Percentiles rank a stretch among this genome's conserved stretches.
These are phyloP conservation scores for Lepidurus couesii DNA, from an alignment of 1,140 invertebrate genomes.

Conservation along the genomic window DNA sequence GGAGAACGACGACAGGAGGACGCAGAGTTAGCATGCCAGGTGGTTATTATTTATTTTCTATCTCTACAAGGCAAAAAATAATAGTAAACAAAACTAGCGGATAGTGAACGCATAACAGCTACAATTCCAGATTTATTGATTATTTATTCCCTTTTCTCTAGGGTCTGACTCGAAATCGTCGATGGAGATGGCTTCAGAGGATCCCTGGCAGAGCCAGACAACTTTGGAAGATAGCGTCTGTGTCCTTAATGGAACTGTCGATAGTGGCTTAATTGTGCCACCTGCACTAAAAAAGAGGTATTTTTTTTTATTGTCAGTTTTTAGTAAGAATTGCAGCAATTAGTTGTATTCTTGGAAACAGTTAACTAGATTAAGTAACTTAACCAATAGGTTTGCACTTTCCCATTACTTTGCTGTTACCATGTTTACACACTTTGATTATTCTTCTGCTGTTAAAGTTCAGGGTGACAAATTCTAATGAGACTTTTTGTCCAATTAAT, in stretches of 20 bases:
- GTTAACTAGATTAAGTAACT: too few species aligned
- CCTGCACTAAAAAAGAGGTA: background rate
- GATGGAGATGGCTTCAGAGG: constrained; percentile 45
- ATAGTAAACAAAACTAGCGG: too few species aligned
- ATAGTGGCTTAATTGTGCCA: background rate
- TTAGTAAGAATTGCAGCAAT: background rate
- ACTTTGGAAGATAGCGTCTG: background rate
- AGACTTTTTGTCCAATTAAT: background rate
- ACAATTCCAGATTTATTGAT: background rate
- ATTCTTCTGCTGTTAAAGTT: background rate
- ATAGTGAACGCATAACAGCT: too few species aligned
- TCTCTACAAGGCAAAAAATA: background rate
- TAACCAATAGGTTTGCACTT: too few species aligned
- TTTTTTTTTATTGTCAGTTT: background rate
- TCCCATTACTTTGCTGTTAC: too few species aligned
- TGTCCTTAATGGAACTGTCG: constrained; percentile 4
- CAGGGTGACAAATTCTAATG: background rate
- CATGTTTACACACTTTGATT: too few species aligned
- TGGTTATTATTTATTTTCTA: background rate
- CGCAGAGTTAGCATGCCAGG: background rate
- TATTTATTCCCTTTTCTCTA: background rate
- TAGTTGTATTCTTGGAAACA: too few species aligned
- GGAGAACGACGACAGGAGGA: background rate
- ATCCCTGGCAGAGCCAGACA: constrained; percentile 33
- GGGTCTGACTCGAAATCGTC: constrained; percentile 44